Conservation (phyloP, 2,113 vertebrate genomes). For the Zosterops borbonicus region DNA sequence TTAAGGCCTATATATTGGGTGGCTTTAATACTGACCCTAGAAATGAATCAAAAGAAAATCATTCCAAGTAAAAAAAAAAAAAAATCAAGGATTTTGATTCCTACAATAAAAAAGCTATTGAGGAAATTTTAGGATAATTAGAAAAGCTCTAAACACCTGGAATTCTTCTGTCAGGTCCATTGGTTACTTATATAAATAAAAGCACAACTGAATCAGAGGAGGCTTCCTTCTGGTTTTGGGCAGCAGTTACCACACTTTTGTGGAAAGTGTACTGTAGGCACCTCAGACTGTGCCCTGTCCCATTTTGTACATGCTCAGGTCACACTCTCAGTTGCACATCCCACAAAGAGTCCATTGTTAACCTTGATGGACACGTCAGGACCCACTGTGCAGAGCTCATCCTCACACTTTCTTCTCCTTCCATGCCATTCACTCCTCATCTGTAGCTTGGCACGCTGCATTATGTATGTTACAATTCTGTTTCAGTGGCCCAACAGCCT, state of each 20-base stretch:
- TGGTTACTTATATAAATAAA: not conserved
- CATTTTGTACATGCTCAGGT: not conserved
- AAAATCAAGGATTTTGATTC: not conserved
- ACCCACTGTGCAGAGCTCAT: not conserved
- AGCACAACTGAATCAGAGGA: not conserved
- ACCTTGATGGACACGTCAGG: fast-evolving
- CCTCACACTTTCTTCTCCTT: not conserved
- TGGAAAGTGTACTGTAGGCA: not conserved
- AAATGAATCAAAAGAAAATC: not conserved
- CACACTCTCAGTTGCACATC: not conserved
- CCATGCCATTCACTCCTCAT: not conserved
- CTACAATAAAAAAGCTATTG: not conserved
- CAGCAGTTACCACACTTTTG: not conserved
- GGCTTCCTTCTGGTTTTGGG: not conserved
- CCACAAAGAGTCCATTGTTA: not conserved
- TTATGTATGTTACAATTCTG: not conserved
- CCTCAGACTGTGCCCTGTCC: not conserved
- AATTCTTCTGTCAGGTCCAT: not conserved
- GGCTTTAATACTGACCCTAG: not conserved
- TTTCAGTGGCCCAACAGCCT: not conserved
- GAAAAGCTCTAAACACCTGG: not conserved
- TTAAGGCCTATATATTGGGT: not conserved
- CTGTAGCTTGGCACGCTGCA: not conserved
- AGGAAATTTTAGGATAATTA: not conserved
- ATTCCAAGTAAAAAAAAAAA: not conserved